Base-by-base conservation (phyloP, 2,797 vertebrate genomes). In the Cyprinella venusta region DNA sequence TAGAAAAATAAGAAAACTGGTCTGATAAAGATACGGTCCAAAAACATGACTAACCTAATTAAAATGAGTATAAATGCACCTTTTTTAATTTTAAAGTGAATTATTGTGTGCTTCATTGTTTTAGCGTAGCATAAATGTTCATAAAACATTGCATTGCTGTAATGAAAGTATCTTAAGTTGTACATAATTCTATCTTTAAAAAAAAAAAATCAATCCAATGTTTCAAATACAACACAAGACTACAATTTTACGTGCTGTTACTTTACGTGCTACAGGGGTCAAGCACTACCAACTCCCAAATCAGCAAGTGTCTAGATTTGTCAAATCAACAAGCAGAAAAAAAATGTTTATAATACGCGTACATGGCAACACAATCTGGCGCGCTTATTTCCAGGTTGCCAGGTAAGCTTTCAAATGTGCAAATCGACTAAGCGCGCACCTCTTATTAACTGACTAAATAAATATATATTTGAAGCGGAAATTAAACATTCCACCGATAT, bases 351-450 rank as follows among this genome's bases (percentile, higher is more conserved):
- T 15, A 52, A 52, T 5, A 38, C 38, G n/a, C 10, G 18, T 19
- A 56, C 30, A 54, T 69, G 78, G 78, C 78, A 80, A 80, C 78
- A 67, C 5, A n/a, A 24, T 84, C 71, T 88, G 77, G 87, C 89
- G 88, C 87, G 89, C 86, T 85, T 79, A 88, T 85, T 83, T 78
- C 50, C 61, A 40, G 87, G 89, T 88, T 89, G 88, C 88, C 87
- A 88, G 50, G 74, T 36, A 16, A 21, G 70, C 2, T 24, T 13
- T 0, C 16, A 4, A 40, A 8, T 5, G 12, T 33, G 1, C 21
- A 36, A 3, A 30, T 18, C 8, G 26, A 10, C 36, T 0, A 8
- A 16, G 8, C 36, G 5, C 1, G 2, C n/a, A n/a, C 8, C 30
- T 18, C 13, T 24, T 36, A 52, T 21, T 6, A 40, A 54, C 30